Evolutionary conservation across 1,140 invertebrate species (phyloP).

Genomic region (Melanaphis sacchari): DNA sequence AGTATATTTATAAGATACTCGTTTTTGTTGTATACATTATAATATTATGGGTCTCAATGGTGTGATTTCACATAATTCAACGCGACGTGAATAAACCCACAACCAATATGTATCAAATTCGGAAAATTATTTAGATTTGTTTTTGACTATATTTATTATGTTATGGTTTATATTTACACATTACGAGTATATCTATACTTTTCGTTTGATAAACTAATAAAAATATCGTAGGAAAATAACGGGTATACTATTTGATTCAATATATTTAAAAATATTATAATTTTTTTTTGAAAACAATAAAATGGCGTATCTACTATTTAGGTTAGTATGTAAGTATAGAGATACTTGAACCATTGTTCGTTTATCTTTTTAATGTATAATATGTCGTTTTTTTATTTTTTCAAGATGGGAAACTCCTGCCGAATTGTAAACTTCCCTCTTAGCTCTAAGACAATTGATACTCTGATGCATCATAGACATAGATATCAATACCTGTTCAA

Average conservation of each 20-base stretch:
- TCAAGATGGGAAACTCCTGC: accelerated
- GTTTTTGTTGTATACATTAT: not conserved
- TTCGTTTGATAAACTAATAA: not conserved
- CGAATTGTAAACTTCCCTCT: no score
- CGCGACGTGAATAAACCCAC: not conserved
- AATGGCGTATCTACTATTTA: not conserved
- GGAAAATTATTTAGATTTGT: not conserved
- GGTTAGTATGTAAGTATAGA: not conserved
- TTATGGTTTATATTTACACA: not conserved
- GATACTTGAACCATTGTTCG: no score
- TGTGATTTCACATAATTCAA: not conserved
- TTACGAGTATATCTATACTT: not conserved
- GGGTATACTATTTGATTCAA: no score
- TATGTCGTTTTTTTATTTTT: no score
- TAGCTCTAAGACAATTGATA: no score
- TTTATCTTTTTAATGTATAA: no score
- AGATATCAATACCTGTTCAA: no score
- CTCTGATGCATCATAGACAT: no score
- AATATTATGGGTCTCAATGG: not conserved
- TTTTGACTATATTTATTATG: not conserved
- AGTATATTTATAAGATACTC: not conserved
- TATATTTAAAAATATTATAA: no score
- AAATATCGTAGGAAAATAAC: no score
- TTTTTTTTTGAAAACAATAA: not conserved
- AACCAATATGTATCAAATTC: not conserved